Conservation (phyloP, 2,888 invertebrate species). For the Drosophila niveifrons region DNA sequence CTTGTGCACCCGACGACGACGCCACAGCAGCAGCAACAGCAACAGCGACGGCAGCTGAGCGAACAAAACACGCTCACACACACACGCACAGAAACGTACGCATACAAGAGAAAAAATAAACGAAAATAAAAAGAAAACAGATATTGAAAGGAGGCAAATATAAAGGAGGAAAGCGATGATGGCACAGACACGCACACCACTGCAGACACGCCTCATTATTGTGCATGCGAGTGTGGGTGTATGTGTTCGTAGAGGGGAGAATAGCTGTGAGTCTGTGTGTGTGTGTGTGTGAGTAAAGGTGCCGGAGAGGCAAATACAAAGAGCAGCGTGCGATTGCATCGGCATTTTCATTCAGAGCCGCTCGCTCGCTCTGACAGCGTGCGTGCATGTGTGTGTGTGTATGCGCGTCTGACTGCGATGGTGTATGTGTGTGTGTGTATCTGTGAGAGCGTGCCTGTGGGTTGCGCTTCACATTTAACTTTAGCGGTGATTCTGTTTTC, state of each 20-base stretch:
- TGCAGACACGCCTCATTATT: conserved; percentile 46
- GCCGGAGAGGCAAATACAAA: conserved; percentile 40
- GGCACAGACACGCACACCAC: conserved; percentile 61
- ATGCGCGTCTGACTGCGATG: conserved; percentile 1
- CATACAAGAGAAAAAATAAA: conserved; percentile 32
- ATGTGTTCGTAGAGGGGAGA: conserved; percentile 7
- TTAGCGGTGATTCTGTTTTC: conserved; percentile 76
- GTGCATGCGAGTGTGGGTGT: conserved; percentile 36
- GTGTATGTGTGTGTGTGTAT: background rate
- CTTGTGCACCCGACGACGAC: conserved; percentile 70
- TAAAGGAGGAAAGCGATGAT: conserved; percentile 72
- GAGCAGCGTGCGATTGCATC: conserved; percentile 75
- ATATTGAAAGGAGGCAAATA: conserved; percentile 70
- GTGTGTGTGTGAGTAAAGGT: conserved; percentile 25
- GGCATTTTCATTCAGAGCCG: conserved; percentile 82
- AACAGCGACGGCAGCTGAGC: conserved; percentile 38
- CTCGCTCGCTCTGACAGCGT: conserved; percentile 31
- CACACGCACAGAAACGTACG: conserved; percentile 5
- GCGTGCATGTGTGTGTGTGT: conserved; percentile 29
- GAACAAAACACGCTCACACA: conserved; percentile 32
- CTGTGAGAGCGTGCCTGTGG: conserved; percentile 42
- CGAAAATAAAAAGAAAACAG: conserved; percentile 70
- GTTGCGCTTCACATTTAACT: conserved; percentile 68
- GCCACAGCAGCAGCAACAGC: conserved; percentile 18
- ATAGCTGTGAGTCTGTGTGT: conserved; percentile 1